Percentiles rank a stretch among this genome's conserved stretches.
Conservation (phyloP, 2,888 invertebrate genomes). For the Meliscaeva auricollis region DNA sequence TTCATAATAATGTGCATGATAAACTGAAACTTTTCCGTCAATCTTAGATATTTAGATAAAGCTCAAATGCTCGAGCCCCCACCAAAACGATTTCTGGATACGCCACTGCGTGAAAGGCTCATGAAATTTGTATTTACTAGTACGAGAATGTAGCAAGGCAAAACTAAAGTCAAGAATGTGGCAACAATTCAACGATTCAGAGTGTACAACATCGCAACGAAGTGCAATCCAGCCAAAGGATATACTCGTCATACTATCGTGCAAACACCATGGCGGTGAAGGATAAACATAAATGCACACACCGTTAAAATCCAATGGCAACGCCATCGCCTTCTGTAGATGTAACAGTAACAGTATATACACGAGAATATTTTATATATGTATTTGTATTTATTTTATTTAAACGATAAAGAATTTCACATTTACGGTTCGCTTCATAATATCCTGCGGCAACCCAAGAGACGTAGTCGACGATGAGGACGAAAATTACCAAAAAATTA, state of each 20-base stretch:
- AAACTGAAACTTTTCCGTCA: no score
- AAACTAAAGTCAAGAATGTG: background rate
- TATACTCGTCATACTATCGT: slow-evolving; percentile 1
- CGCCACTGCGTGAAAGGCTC: no score
- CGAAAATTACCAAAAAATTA: slow-evolving; percentile 56
- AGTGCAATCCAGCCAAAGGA: background rate
- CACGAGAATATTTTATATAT: background rate
- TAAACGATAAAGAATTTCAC: slow-evolving; percentile 54
- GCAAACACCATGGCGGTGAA: background rate
- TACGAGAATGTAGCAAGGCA: no score
- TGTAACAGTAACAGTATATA: background rate
- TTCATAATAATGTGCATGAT: no score
- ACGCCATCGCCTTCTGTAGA: background rate
- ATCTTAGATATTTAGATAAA: no score
- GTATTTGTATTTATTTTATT: slow-evolving; percentile 40
- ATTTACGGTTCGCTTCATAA: slow-evolving; percentile 15
- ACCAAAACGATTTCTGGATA: no score
- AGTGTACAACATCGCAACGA: background rate
- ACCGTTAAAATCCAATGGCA: slow-evolving; percentile 5
- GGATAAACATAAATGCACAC: background rate
- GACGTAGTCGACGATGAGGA: background rate
- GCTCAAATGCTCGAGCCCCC: no score
- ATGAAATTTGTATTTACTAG: no score
- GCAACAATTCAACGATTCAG: background rate
- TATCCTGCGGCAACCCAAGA: slow-evolving; percentile 11